Percentiles rank a stretch among this genome's conserved stretches.
Evolutionary conservation across 2,888 invertebrate genomes (phyloP).

Genomic region (Phaedon cochleariae): DNA sequence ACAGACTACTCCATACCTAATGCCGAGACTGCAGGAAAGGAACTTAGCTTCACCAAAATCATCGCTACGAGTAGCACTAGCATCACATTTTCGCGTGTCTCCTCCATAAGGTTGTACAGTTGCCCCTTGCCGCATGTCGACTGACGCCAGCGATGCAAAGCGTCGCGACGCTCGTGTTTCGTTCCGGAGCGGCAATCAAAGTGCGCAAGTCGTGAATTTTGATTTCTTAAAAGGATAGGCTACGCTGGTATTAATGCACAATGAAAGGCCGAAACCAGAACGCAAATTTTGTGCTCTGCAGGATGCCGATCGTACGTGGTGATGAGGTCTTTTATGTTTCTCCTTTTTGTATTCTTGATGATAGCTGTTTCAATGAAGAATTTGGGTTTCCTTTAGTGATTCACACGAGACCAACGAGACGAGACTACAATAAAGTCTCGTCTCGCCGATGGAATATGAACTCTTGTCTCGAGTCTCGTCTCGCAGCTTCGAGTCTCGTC

Average conservation of each 20-base stretch:
- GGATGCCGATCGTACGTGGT: conserved; percentile 21
- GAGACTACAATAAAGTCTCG: too few species aligned
- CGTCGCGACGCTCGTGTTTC: conserved; percentile 39
- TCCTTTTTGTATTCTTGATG: not conserved
- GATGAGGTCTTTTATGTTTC: not conserved
- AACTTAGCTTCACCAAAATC: conserved; percentile 30
- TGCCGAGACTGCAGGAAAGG: conserved; percentile 12
- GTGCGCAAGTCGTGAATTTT: conserved; percentile 43
- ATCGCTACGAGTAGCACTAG: conserved; percentile 34
- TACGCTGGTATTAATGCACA: conserved; percentile 35
- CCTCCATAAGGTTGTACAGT: conserved; percentile 45
- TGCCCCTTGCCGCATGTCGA: conserved; percentile 53
- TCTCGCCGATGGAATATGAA: too few species aligned
- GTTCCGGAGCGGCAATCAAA: conserved; percentile 28
- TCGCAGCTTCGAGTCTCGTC: too few species aligned
- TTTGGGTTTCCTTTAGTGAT: too few species aligned
- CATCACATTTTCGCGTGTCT: conserved; percentile 44
- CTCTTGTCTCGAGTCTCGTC: too few species aligned
- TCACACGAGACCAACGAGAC: too few species aligned
- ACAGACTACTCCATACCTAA: conserved; percentile 23
- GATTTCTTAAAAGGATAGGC: conserved; percentile 44
- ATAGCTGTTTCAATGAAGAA: not conserved
- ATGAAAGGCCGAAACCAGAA: conserved; percentile 32
- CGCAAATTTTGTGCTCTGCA: conserved; percentile 33
- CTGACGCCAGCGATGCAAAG: conserved; percentile 43